These are phyloP conservation scores for Aporophyla lueneburgensis DNA, from an alignment of 2,888 invertebrate species.

Conservation along the genomic window DNA sequence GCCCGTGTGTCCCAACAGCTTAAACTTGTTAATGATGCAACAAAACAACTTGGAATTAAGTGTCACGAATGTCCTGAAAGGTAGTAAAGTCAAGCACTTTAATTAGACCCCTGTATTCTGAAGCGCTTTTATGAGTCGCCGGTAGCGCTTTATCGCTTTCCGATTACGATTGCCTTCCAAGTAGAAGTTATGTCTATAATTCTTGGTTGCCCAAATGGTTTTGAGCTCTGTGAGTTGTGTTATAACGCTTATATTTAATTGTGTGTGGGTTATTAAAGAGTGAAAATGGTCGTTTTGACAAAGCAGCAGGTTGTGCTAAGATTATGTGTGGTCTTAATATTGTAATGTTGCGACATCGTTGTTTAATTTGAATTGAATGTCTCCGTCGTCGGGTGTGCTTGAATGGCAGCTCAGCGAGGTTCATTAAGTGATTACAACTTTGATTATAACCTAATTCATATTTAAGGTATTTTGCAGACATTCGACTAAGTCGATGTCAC, in stretches of 20 bases:
- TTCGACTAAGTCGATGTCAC: neutral
- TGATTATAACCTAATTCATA: slow-evolving; percentile 31
- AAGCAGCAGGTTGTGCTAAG: slow-evolving; percentile 37
- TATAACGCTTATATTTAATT: slow-evolving; percentile 24
- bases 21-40: slow-evolving; percentile 62
- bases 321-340: slow-evolving; percentile 50
- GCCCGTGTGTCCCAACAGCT: slow-evolving; percentile 44
- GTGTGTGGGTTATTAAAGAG: neutral
- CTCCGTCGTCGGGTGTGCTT: slow-evolving; percentile 10
- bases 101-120: slow-evolving; percentile 66
- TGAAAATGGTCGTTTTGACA: slow-evolving; percentile 25
- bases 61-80: slow-evolving; percentile 66
- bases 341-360: slow-evolving; percentile 21
- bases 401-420: slow-evolving; percentile 13
- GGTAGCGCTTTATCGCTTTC: slow-evolving; percentile 69
- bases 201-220: slow-evolving; percentile 26
- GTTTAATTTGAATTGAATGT: slow-evolving; percentile 55
- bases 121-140: slow-evolving; percentile 63
- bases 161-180: slow-evolving; percentile 66
- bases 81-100: slow-evolving; percentile 65
- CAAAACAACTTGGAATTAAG: slow-evolving; percentile 67
- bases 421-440: slow-evolving; percentile 34
- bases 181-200: slow-evolving; percentile 46
- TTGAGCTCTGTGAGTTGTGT: slow-evolving; percentile 5
- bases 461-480: neutral